phyloP scores from a whole-genome alignment of 1,140 invertebrate species.

The Aphis gossypii region DNA sequence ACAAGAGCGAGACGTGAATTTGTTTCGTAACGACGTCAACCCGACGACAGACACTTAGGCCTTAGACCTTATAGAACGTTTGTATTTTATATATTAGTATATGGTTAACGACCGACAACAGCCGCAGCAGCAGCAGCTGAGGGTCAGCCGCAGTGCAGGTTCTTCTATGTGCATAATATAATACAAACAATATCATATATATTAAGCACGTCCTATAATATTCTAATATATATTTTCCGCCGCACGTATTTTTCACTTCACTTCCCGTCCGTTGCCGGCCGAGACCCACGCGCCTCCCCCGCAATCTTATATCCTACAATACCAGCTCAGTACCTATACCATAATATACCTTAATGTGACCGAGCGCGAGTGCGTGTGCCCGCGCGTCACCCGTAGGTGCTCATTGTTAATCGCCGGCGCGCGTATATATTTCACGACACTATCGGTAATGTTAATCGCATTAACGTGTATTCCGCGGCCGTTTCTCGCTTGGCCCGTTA shows the following conservation, averaged over 20 bases:
- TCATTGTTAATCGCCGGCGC: slow-evolving; percentile 1
- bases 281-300: background rate
- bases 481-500: background rate
- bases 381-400: background rate
- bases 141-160: background rate
- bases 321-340: no score
- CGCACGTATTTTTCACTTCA: background rate
- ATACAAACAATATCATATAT: background rate
- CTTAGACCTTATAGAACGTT: background rate
- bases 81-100: background rate
- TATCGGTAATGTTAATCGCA: slow-evolving; percentile 35
- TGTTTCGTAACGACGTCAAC: background rate
- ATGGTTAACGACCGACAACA: background rate
- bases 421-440: slow-evolving; percentile 2
- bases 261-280: background rate
- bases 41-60: background rate
- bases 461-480: background rate
- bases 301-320: slow-evolving; percentile 17
- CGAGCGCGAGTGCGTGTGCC: background rate
- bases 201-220: background rate
- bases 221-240: background rate
- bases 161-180: background rate
- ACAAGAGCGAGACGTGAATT: background rate
- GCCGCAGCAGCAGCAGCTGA: no score
- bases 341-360: background rate